A percentile compares a stretch with the other conserved stretches of the same genome.
These are phyloP conservation scores for Tolmerus cingulatus DNA, from an alignment of 2,888 invertebrate species.

Conservation along the genomic window DNA sequence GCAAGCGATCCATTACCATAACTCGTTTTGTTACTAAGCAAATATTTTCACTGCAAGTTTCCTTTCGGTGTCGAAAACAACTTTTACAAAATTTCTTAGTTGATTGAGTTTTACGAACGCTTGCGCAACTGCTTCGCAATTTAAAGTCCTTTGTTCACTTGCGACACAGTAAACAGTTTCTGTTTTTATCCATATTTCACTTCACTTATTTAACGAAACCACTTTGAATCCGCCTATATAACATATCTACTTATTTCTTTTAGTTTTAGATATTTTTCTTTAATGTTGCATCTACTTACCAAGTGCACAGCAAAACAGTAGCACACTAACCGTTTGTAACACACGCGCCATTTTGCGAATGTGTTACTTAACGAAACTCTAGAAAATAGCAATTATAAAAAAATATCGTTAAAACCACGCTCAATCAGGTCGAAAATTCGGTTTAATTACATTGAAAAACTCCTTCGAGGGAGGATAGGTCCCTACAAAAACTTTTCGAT, in stretches of 20 bases:
- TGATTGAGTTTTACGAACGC: neutral
- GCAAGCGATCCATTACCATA: slow-evolving; percentile 5
- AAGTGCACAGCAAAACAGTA: slow-evolving; percentile 58
- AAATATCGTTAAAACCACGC: neutral
- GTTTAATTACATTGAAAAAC: slow-evolving; percentile 1
- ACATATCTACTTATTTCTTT: neutral
- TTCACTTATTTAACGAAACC: neutral
- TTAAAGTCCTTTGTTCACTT: slow-evolving; percentile 26
- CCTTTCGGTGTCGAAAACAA: slow-evolving; percentile 29
- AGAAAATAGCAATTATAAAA: slow-evolving; percentile 40
- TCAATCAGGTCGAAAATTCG: neutral
- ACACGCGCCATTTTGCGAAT: slow-evolving; percentile 61
- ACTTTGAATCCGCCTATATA: neutral
- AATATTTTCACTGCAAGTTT: slow-evolving; percentile 33
- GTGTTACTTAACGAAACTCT: slow-evolving; percentile 52
- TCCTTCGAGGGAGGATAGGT: neutral
- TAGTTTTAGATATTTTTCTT: neutral
- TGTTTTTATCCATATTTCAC: neutral
- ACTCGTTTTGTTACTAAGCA: slow-evolving; percentile 32
- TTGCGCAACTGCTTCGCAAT: neutral
- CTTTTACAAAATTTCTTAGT: slow-evolving; percentile 33
- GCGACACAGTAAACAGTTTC: neutral
- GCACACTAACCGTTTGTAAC: slow-evolving; percentile 59
- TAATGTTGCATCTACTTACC: slow-evolving; percentile 56
- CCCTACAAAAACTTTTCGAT: neutral